These are phyloP conservation scores for Enoplosus armatus DNA, from an alignment of 2,797 vertebrate genomes.

Conservation along the genomic window DNA sequence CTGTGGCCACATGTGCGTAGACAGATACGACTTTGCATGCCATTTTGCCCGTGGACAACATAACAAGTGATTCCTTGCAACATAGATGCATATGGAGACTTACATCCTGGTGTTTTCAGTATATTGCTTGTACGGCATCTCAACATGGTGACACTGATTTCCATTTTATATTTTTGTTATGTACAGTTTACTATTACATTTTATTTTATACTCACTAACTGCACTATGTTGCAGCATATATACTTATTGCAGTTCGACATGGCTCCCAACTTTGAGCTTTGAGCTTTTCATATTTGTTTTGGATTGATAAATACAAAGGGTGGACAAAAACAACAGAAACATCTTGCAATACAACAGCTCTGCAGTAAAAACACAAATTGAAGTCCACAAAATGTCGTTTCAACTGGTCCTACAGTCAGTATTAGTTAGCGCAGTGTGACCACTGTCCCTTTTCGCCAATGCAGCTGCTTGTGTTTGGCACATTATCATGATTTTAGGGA, in stretches of 20 bases:
- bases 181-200: not conserved
- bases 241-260: conserved; percentile 19
- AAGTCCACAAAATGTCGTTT: too few species aligned
- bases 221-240: conserved; percentile 9
- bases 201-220: conserved; percentile 12
- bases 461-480: conserved; percentile 7
- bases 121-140: not conserved
- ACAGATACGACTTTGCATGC: conserved; percentile 98
- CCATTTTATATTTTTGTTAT: conserved; percentile 17
- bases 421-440: not conserved
- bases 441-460: not conserved
- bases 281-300: conserved; percentile 13
- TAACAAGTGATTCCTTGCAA: conserved; percentile 84
- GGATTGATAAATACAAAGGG: not conserved
- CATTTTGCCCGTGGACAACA: conserved; percentile 98
- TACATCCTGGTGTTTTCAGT: not conserved
- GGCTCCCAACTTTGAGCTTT: not conserved
- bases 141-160: conserved; percentile 4
- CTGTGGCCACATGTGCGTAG: conserved; percentile 94
- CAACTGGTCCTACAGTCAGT: not conserved
- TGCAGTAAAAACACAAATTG: not conserved
- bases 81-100: not conserved
- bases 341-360: not conserved
- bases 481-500: not conserved
- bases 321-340: conserved; percentile 1